Evolutionary conservation across 2,113 vertebrate genomes (phyloP), one percentile per base, ranked within the genome.

Genomic region (Sinocyclocheilus anshuiensis): DNA sequence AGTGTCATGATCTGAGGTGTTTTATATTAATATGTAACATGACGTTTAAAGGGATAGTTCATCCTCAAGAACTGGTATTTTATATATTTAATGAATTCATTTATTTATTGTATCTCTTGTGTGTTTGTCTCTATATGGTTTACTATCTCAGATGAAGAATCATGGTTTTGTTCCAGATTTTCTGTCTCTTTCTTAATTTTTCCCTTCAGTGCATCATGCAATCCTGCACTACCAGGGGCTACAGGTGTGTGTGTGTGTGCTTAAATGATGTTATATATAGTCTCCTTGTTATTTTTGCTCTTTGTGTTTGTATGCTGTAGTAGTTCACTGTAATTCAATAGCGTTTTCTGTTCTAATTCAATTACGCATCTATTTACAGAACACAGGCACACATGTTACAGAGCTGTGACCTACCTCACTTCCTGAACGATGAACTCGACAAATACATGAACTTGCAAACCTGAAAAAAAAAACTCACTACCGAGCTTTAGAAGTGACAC

Each of bases 181-280:
- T 18, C 92, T 97, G 88, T 93, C 94, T 48, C 94, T 94, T 87
- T 92, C 91, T 26, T 90, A 89, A 61, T 89, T 97, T 89, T 98
- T 97, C 67, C 93, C 94, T 61, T 95, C 96, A 0, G 93, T 97
- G 53, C 95, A 96, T 0, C 94, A 95, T 0, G 96, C 97, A 0
- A 91, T 97, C 74, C 86, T 81, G 77, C 94, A 94, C 74, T 77
- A 92, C 71, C 84, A 91, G 6, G 77, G 22, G 26, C 53, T 67
- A 15, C 67, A 87, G 45, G 86, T 36, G 57, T 85, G 39, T 39
- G 39, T 39, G 5, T 39, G 39, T 39, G 6, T 39, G 39, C 36
- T 36, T 36, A 36, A 36, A 36, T 59, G 7, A 36, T 36, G 36
- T 36, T 36, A 6, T 36, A 36, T 36, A 4, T 36, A 4, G 36